These are phyloP conservation scores for Mallotus villosus DNA, from an alignment of 2,797 vertebrate genomes.

Conservation along the genomic window DNA sequence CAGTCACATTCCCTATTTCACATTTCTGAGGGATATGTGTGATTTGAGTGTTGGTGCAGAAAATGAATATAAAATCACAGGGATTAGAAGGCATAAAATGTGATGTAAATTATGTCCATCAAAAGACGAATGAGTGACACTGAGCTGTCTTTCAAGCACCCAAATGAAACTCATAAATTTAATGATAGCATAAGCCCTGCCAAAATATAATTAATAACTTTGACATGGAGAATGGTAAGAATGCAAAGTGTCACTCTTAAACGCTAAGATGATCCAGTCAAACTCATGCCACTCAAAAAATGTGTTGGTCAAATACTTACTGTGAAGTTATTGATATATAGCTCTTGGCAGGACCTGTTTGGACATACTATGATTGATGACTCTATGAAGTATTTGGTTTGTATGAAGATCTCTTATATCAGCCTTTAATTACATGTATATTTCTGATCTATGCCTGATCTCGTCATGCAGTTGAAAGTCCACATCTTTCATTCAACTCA, in stretches of 20 bases:
- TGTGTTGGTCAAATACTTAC: not conserved
- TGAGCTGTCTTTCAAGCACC: slow-evolving; percentile 80
- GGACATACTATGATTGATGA: too few relatives aligned
- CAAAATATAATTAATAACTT: slow-evolving; percentile 81
- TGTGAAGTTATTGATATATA: not conserved
- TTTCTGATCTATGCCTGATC: not conserved
- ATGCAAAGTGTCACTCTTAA: slow-evolving; percentile 58
- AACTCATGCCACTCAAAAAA: slow-evolving; percentile 19
- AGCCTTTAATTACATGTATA: not conserved
- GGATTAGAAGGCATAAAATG: slow-evolving; percentile 77
- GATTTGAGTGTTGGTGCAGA: slow-evolving; percentile 75
- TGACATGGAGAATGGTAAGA: slow-evolving; percentile 70
- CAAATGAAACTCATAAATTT: slow-evolving; percentile 77
- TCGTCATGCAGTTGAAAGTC: slow-evolving; percentile 6
- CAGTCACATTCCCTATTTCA: not conserved
- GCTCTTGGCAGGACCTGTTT: too few relatives aligned
- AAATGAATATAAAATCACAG: slow-evolving; percentile 79
- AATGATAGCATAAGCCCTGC: slow-evolving; percentile 80
- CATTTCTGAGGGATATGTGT: slow-evolving; percentile 66
- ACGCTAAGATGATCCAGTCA: slow-evolving; percentile 48
- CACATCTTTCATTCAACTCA: slow-evolving; percentile 33
- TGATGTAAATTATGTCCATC: slow-evolving; percentile 78
- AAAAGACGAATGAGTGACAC: slow-evolving; percentile 72
- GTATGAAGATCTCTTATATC: not conserved
- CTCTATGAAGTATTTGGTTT: not conserved